These are phyloP conservation scores for Saguinus midas DNA, from an alignment of 2,113 vertebrate species.

Conservation along the genomic window DNA sequence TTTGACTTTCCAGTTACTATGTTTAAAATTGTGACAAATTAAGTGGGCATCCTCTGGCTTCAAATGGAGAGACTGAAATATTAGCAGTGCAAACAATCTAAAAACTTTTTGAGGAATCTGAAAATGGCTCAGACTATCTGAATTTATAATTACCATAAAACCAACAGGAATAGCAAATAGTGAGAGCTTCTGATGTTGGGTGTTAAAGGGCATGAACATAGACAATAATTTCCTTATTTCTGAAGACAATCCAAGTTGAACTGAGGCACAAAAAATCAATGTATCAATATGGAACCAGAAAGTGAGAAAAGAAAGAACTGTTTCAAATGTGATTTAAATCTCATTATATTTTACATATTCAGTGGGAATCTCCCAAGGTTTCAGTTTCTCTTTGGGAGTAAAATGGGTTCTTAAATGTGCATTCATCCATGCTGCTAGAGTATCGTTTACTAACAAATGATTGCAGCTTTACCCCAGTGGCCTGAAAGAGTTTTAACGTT, in stretches of 20 bases:
- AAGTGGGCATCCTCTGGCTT: slow-evolving; percentile 48
- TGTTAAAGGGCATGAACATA: slow-evolving; percentile 39
- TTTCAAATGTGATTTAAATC: slow-evolving; percentile 65
- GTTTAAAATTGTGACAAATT: slow-evolving; percentile 61
- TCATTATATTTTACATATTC: slow-evolving; percentile 72
- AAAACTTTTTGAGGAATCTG: not conserved
- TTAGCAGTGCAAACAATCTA: not conserved
- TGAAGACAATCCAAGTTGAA: slow-evolving; percentile 21
- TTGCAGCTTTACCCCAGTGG: slow-evolving; percentile 74
- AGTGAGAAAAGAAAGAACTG: slow-evolving; percentile 50
- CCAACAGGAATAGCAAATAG: not conserved
- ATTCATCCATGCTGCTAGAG: slow-evolving; percentile 64
- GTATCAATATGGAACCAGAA: slow-evolving; percentile 34
- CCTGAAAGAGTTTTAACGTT: slow-evolving; percentile 71
- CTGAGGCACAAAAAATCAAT: not conserved
- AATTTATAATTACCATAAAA: slow-evolving; percentile 11
- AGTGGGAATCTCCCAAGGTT: slow-evolving; percentile 56
- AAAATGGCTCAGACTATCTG: slow-evolving; percentile 4
- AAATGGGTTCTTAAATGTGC: slow-evolving; percentile 67
- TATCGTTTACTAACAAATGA: slow-evolving; percentile 79
- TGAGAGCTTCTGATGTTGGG: not conserved
- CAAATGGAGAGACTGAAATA: slow-evolving; percentile 29
- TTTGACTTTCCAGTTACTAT: slow-evolving; percentile 42
- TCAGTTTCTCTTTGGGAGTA: slow-evolving; percentile 64
- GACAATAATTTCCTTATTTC: slow-evolving; percentile 33